phyloP scores from a whole-genome alignment of 2,888 invertebrate genomes.

The Coelopa pilipes region DNA sequence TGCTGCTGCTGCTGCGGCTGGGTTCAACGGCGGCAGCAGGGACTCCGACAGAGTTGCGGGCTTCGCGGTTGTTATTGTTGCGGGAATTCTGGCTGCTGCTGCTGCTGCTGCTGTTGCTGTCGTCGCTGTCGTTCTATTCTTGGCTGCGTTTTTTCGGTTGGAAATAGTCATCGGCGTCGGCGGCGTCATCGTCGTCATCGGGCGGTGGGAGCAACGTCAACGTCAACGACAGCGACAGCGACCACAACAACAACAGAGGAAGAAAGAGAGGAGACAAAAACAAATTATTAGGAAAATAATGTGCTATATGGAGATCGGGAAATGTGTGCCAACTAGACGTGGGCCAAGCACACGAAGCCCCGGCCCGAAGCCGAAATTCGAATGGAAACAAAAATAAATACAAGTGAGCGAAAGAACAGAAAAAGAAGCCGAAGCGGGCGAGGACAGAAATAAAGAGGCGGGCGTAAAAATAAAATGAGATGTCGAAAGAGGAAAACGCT shows the following conservation, averaged over 20 bases:
- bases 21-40: slow-evolving; percentile 31
- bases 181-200: slow-evolving; percentile 8
- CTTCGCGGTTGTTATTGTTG: slow-evolving; percentile 27
- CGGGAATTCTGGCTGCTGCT: slow-evolving; percentile 13
- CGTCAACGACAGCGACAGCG: slow-evolving; percentile 9
- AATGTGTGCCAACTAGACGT: slow-evolving; percentile 33
- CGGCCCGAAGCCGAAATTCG: not conserved
- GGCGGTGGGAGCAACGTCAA: not conserved
- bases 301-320: slow-evolving; percentile 21
- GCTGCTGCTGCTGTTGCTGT: slow-evolving; percentile 29
- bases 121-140: slow-evolving; percentile 38
- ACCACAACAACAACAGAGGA: not conserved
- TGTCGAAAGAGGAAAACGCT: too few relatives aligned
- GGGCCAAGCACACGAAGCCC: not conserved
- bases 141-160: slow-evolving; percentile 35
- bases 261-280: slow-evolving; percentile 11
- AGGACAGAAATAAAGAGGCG: too few relatives aligned
- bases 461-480: too few relatives aligned
- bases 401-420: too few relatives aligned
- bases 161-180: slow-evolving; percentile 23
- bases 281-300: not conserved
- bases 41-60: slow-evolving; percentile 28
- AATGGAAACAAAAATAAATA: too few relatives aligned
- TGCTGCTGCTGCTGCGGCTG: not conserved
- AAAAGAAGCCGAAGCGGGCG: too few relatives aligned